phyloP scores from a whole-genome alignment of 2,797 vertebrate genomes.

The Podarcis siculus region DNA sequence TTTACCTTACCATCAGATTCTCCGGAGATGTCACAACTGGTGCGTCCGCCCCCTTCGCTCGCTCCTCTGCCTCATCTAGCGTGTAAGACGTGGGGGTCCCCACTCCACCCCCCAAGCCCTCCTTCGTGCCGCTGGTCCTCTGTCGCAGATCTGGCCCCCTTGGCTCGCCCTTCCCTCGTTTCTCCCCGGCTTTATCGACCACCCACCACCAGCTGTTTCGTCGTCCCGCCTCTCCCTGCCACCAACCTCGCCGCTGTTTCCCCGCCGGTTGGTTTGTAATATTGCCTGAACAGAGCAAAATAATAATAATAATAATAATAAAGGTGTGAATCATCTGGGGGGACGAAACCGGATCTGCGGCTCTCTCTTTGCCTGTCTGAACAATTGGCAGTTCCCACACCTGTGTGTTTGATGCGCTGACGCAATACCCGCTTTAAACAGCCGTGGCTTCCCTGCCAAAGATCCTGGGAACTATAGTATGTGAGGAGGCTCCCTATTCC shows the following conservation, averaged over 20 bases:
- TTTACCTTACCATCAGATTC: not conserved
- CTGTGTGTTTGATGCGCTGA: too few species aligned
- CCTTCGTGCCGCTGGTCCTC: not conserved
- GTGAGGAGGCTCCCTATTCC: fast-evolving
- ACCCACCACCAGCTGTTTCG: slow-evolving; percentile 63
- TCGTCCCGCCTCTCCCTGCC: not conserved
- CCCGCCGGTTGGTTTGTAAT: slow-evolving; percentile 64
- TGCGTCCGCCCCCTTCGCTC: too few species aligned
- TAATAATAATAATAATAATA: slow-evolving; percentile 41
- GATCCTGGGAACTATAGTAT: too few species aligned
- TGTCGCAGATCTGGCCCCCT: fast-evolving
- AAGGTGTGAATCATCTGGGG: slow-evolving; percentile 70
- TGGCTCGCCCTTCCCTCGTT: slow-evolving; percentile 61
- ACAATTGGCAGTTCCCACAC: too few species aligned
- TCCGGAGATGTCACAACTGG: not conserved
- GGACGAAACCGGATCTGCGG: not conserved
- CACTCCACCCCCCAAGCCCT: too few species aligned
- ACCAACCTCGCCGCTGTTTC: slow-evolving; percentile 30
- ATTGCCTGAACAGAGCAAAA: slow-evolving; percentile 67
- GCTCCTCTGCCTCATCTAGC: not conserved
- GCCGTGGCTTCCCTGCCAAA: too few species aligned
- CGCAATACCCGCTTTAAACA: too few species aligned
- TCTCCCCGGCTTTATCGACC: slow-evolving; percentile 60
- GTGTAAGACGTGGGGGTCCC: not conserved
- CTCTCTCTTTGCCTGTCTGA: not conserved